Percentiles rank a stretch among this genome's conserved stretches.
Evolutionary conservation across 92 coral and sea anemone genomes (phyloP).

Genomic region (Montipora capitata): DNA sequence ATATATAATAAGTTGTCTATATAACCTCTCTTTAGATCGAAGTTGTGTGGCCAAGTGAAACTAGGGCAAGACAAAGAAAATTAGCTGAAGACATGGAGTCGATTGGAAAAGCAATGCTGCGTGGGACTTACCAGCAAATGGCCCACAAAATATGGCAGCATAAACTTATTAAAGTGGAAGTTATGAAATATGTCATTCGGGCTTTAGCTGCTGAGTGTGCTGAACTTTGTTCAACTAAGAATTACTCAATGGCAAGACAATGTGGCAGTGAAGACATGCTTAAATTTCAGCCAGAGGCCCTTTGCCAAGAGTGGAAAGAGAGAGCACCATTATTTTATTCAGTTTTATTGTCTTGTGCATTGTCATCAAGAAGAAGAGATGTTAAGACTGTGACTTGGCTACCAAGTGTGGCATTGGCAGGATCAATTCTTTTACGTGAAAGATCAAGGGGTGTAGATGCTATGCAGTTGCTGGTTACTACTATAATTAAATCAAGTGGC

Average conservation of each 20-base stretch:
- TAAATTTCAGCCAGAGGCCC: slow-evolving; percentile 12
- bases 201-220: slow-evolving; percentile 28
- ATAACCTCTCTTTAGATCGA: background rate
- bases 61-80: background rate
- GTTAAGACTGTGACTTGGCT: background rate
- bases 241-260: slow-evolving; percentile 39
- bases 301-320: slow-evolving; percentile 35
- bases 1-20: no score
- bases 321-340: slow-evolving; percentile 42
- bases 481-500: background rate
- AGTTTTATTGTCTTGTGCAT: slow-evolving; percentile 13
- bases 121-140: slow-evolving; percentile 2
- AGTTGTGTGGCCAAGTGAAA: slow-evolving; percentile 5
- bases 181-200: slow-evolving; percentile 27
- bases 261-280: slow-evolving; percentile 7
- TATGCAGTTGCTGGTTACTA: slow-evolving; percentile 15
- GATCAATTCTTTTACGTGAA: slow-evolving; percentile 43
- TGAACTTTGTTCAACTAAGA: slow-evolving; percentile 34
- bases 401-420: slow-evolving; percentile 51
- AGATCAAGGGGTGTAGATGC: slow-evolving; percentile 44
- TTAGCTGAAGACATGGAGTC: background rate
- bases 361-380: slow-evolving; percentile 27
- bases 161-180: slow-evolving; percentile 27
- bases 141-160: background rate
- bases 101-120: background rate